Evolutionary conservation across 2,888 invertebrate species (phyloP).

Genomic region (Sphaeridia pumilis): DNA sequence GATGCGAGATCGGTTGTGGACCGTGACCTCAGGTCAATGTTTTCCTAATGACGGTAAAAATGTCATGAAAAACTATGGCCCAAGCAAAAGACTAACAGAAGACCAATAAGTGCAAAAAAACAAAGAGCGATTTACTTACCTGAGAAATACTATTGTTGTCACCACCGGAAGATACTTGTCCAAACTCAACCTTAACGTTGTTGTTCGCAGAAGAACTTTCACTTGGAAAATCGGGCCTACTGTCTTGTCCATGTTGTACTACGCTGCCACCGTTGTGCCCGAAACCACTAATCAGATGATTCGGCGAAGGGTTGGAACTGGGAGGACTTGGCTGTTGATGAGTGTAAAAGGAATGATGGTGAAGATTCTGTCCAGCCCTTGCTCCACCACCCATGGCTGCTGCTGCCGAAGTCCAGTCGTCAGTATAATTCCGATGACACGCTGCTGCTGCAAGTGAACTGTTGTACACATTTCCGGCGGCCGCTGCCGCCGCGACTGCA

Average conservation of each 20-base stretch:
- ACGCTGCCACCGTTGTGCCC: not conserved
- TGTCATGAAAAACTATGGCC: too few relatives aligned
- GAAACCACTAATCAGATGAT: not conserved
- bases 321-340: not conserved
- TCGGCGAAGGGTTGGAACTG: conserved; percentile 1
- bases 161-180: not conserved
- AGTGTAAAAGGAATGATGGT: conserved; percentile 11
- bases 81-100: not conserved
- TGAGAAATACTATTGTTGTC: not conserved
- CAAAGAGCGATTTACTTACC: not conserved
- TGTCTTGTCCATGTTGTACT: not conserved
- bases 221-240: not conserved
- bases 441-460: too few relatives aligned
- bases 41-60: too few relatives aligned
- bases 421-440: conserved; percentile 24
- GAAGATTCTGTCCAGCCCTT: conserved; percentile 22
- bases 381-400: too few relatives aligned
- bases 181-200: not conserved
- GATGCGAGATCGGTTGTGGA: too few relatives aligned
- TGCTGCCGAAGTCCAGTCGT: conserved; percentile 20
- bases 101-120: too few relatives aligned
- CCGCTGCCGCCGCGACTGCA: conserved; percentile 20
- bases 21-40: too few relatives aligned
- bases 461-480: not conserved
- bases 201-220: not conserved